Base-by-base conservation (phyloP, 2,888 invertebrate species). In the Phaonia tiefii region DNA sequence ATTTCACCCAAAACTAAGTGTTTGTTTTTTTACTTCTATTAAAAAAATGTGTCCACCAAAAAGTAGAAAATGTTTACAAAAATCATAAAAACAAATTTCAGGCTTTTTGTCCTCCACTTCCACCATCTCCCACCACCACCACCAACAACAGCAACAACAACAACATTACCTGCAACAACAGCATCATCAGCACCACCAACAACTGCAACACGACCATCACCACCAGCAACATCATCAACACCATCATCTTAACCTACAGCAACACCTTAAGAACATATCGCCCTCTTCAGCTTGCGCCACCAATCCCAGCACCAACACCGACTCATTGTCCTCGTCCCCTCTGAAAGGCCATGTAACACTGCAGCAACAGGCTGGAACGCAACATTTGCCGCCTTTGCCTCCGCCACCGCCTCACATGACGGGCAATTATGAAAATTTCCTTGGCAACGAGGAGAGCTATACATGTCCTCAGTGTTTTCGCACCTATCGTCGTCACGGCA, bases 401-500 rank as follows among this genome's bases (percentile, higher is more conserved):
- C 83, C 79, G 1, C 75, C 80, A 51, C 77, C 79, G 51, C 80
- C 79, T 4, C 65, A 82, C 60, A 79, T 80, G 78, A 71, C 67
- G 5, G 60, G 72, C 42, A 70, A 63, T 67, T 79, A 71, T 75
- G 74, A 74, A 0, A 26, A 51, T 15, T 82, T 54, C 60, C 69
- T 77, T n/a, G 46, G 49, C 54, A 39, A 71, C 58, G 86, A 86
- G 84, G 90, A 90, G 83, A 90, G 88, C 78, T 91, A 88, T 79
- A 88, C 89, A 7, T 91, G 91, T 74, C 89, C 89, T 56, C 91
- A 90, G 84, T 93, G 93, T 84, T 91, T 90, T 84, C 91, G 92
- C 66, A 91, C 91, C 37, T 93, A 93, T 87, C 91, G 92, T 65
- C 91, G 92, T 46, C 90, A 91, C 84, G 92, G 92, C 83, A 93